These are phyloP conservation scores for Dissostichus mawsoni DNA, from an alignment of 2,113 vertebrate genomes.

Conservation along the genomic window DNA sequence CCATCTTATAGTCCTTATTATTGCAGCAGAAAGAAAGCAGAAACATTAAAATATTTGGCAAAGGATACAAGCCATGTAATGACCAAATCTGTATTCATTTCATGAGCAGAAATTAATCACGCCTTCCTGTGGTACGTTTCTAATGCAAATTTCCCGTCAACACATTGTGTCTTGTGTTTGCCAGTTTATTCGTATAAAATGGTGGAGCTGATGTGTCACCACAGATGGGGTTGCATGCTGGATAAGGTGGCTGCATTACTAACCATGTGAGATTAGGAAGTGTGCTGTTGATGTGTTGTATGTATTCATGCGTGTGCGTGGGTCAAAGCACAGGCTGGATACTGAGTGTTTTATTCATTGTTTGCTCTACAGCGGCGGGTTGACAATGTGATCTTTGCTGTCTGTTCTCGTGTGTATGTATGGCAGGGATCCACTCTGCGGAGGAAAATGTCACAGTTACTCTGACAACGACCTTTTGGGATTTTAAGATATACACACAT, in stretches of 20 bases:
- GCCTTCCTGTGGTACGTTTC: conserved; percentile 72
- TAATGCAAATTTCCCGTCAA: conserved; percentile 79
- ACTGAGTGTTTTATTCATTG: conserved; percentile 72
- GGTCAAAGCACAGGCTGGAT: conserved; percentile 73
- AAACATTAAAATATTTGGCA: conserved; percentile 83
- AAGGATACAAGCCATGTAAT: conserved; percentile 81
- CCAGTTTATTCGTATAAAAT: conserved; percentile 81
- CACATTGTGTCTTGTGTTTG: conserved; percentile 66
- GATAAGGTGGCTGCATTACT: conserved; percentile 71
- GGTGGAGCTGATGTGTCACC: conserved; percentile 80
- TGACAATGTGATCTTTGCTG: conserved; percentile 46
- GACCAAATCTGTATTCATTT: conserved; percentile 86
- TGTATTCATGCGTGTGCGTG: conserved; percentile 76
- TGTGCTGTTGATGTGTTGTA: conserved; percentile 78
- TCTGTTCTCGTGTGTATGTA: conserved; percentile 45
- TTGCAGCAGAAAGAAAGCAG: conserved; percentile 65
- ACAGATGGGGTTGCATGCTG: conserved; percentile 79
- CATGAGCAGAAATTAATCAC: conserved; percentile 80
- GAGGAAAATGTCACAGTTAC: conserved; percentile 71
- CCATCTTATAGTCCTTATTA: conserved; percentile 81
- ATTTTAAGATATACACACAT: conserved; percentile 43
- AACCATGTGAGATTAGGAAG: conserved; percentile 75
- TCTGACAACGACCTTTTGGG: conserved; percentile 56
- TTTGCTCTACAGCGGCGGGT: conserved; percentile 39
- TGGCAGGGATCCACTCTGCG: conserved; percentile 17